These are phyloP conservation scores for Paratilapia polleni DNA, from an alignment of 2,113 vertebrate genomes.

Conservation along the genomic window DNA sequence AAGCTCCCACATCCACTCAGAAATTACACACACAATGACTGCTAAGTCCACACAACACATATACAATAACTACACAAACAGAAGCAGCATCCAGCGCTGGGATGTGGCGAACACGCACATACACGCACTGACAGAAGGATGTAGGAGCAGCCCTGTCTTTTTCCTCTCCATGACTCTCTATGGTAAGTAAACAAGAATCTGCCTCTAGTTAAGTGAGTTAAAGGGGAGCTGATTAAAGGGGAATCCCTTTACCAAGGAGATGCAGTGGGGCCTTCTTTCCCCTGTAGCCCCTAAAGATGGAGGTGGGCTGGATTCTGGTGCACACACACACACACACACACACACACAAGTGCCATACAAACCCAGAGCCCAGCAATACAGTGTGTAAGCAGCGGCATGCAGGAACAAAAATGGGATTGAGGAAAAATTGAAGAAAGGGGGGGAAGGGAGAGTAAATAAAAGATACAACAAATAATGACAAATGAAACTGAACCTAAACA, in stretches of 20 bases:
- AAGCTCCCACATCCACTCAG: neutral
- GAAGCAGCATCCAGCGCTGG: neutral
- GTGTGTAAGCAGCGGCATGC: slow-evolving; percentile 62
- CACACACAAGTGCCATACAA: slow-evolving; percentile 39
- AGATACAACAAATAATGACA: slow-evolving; percentile 9
- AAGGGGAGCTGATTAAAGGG: neutral
- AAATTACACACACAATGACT: neutral
- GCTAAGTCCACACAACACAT: neutral
- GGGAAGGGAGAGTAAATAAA: neutral
- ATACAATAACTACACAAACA: slow-evolving; percentile 24
- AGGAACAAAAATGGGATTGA: slow-evolving; percentile 23
- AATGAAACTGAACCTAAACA: neutral
- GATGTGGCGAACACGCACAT: neutral
- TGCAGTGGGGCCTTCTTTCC: slow-evolving; percentile 46
- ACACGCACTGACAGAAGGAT: slow-evolving; percentile 4
- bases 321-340: neutral
- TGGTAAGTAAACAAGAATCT: neutral
- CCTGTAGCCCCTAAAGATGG: slow-evolving; percentile 62
- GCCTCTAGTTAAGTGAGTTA: slow-evolving; percentile 29
- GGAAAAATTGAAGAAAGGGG: neutral
- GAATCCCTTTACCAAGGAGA: slow-evolving; percentile 62
- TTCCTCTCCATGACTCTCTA: slow-evolving; percentile 1
- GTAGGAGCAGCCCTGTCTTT: neutral
- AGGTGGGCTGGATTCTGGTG: slow-evolving; percentile 66
- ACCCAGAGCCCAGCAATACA: slow-evolving; percentile 39